phyloP scores from a whole-genome alignment of 2,888 invertebrate species.

The Conus canariensis region DNA sequence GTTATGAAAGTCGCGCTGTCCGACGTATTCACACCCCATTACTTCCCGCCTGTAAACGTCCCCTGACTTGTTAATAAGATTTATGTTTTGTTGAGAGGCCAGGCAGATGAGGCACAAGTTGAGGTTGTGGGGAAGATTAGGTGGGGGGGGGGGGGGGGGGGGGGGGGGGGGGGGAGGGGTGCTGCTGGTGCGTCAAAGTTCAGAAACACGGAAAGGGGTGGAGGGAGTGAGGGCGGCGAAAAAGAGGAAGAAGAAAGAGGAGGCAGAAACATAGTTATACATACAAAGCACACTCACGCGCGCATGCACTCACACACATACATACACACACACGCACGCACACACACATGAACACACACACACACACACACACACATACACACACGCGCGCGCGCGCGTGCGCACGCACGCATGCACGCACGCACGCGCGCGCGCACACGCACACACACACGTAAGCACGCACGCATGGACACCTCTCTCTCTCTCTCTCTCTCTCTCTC shows the following conservation, averaged over 20 bases:
- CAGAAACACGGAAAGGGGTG: background rate
- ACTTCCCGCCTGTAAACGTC: background rate
- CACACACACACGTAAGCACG: too few species aligned
- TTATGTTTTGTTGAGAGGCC: background rate
- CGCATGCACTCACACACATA: too few species aligned
- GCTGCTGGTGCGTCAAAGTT: background rate
- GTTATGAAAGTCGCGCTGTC: background rate
- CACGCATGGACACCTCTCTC: too few species aligned
- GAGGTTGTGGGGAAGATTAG: background rate
- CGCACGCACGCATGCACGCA: too few species aligned
- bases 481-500: background rate
- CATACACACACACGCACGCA: too few species aligned
- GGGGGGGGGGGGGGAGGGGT: background rate
- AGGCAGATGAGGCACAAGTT: background rate
- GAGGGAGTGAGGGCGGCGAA: background rate
- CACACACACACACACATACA: too few species aligned
- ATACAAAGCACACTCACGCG: too few species aligned
- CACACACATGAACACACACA: too few species aligned
- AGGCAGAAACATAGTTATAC: too few species aligned
- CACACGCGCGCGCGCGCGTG: too few species aligned
- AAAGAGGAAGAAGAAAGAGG: too few species aligned
- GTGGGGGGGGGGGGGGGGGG: background rate
- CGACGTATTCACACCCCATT: background rate
- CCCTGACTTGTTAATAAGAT: constrained; percentile 29
- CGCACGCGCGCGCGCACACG: too few species aligned